Evolutionary conservation across 2,888 invertebrate species (phyloP).

Genomic region (Tipula vernalis): DNA sequence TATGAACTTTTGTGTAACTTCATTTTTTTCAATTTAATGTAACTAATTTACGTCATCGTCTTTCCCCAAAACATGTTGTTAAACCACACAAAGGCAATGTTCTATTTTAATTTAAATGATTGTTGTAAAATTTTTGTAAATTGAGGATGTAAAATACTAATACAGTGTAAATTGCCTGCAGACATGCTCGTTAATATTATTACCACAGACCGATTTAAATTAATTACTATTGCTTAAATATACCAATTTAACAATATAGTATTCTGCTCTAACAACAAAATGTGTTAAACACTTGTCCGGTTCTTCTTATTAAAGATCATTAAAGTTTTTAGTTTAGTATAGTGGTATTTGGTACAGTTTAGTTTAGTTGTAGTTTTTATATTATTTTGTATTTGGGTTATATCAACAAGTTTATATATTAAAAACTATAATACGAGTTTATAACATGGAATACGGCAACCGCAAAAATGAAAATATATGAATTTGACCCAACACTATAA

Average conservation of each 20-base stretch:
- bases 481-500: neutral
- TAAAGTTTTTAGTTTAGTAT: neutral
- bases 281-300: neutral
- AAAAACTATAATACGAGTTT: neutral
- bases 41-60: too few species aligned
- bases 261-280: neutral
- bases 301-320: neutral
- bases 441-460: neutral
- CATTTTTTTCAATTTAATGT: too few species aligned
- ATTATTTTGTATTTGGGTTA: neutral
- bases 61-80: too few species aligned
- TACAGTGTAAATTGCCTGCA: neutral
- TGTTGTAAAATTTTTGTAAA: neutral
- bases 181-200: neutral
- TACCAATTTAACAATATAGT: neutral
- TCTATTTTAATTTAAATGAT: too few species aligned
- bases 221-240: neutral
- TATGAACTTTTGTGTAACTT: too few species aligned
- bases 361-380: neutral
- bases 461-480: neutral
- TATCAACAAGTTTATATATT: neutral
- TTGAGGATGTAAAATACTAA: neutral
- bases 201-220: neutral
- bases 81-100: too few species aligned
- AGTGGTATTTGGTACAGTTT: neutral